phyloP scores from a whole-genome alignment of 2,797 vertebrate genomes.

The Neostethus bicornis region DNA sequence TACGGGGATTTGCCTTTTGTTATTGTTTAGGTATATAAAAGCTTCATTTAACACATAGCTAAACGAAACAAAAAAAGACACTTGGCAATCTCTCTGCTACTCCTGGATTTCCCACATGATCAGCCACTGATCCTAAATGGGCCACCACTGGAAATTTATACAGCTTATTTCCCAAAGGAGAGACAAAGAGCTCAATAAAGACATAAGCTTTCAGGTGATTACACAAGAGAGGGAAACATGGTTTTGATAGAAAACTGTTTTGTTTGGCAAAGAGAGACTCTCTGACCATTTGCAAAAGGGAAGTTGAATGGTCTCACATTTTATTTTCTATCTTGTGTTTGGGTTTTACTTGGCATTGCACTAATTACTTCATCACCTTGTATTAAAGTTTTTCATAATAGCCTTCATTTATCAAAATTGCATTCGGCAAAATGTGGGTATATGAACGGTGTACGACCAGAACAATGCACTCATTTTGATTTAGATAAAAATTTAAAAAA shows the following conservation, averaged over 20 bases:
- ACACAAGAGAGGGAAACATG: neutral
- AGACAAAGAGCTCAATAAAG: neutral
- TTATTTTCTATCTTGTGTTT: neutral
- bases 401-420: too few species aligned
- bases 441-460: too few species aligned
- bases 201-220: neutral
- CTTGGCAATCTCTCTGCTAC: neutral
- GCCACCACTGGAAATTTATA: neutral
- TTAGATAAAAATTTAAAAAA: too few species aligned
- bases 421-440: too few species aligned
- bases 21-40: neutral
- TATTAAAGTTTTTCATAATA: neutral
- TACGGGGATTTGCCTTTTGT: neutral
- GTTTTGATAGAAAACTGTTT: neutral
- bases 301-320: neutral
- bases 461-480: too few species aligned
- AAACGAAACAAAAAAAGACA: neutral
- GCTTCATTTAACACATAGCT: neutral
- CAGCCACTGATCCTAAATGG: neutral
- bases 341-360: neutral
- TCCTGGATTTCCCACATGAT: slow-evolving; percentile 2
- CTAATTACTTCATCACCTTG: neutral
- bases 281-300: neutral
- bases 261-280: neutral
- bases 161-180: neutral